These are phyloP conservation scores for Physocephala rufipes DNA, from an alignment of 2,888 invertebrate species.

Conservation along the genomic window DNA sequence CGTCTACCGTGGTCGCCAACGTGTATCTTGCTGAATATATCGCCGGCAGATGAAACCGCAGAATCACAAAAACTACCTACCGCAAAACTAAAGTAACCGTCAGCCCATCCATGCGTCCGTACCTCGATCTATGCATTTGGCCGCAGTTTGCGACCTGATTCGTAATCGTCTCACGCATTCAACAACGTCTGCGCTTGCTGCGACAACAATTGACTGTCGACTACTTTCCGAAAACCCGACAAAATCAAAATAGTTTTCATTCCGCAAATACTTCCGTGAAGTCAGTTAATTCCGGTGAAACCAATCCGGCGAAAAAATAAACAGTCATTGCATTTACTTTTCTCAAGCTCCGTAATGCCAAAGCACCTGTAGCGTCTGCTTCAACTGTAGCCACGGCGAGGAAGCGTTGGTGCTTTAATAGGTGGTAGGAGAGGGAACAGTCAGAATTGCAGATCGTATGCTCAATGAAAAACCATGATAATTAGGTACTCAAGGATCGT, in stretches of 20 bases:
- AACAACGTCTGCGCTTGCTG: not conserved
- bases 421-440: not conserved
- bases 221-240: slow-evolving; percentile 20
- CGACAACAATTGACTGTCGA: not conserved
- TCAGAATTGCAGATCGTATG: not conserved
- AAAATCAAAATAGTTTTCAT: slow-evolving; percentile 19
- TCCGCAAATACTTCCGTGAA: slow-evolving; percentile 22
- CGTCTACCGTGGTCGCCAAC: slow-evolving; percentile 15
- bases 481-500: not conserved
- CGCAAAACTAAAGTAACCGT: not conserved
- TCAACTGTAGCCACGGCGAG: no score
- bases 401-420: no score
- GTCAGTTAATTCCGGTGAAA: slow-evolving; percentile 17
- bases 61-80: slow-evolving; percentile 23
- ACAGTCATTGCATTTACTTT: not conserved
- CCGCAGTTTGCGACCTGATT: not conserved
- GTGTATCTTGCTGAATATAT: slow-evolving; percentile 17
- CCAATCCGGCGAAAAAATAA: not conserved
- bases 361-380: slow-evolving; percentile 24
- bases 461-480: not conserved
- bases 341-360: not conserved
- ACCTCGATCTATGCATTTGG: not conserved
- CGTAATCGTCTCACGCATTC: slow-evolving; percentile 17
- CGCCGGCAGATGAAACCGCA: no score
- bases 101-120: not conserved